Conservation (phyloP, 2,113 vertebrate species). For the Otis tarda region DNA sequence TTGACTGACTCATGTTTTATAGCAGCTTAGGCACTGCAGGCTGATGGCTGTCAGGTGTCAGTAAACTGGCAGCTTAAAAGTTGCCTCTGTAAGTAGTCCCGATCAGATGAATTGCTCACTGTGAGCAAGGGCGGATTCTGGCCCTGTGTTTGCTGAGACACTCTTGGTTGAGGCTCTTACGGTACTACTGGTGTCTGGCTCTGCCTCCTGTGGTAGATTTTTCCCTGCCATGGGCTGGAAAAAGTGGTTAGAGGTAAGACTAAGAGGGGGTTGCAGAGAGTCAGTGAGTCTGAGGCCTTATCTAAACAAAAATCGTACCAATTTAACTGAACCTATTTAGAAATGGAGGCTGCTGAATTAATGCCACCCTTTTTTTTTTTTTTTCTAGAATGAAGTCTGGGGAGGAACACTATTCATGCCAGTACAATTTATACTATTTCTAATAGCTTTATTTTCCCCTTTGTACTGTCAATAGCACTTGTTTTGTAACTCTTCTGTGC, state of each 20-base stretch:
- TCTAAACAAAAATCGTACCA: slow-evolving; percentile 57
- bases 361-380: background rate
- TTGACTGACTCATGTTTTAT: slow-evolving; percentile 56
- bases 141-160: slow-evolving; percentile 48
- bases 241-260: slow-evolving; percentile 70
- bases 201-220: slow-evolving; percentile 64
- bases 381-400: background rate
- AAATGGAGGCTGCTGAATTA: slow-evolving; percentile 18
- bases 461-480: slow-evolving; percentile 32
- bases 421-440: slow-evolving; percentile 27
- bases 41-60: slow-evolving; percentile 54
- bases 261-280: slow-evolving; percentile 59
- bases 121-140: slow-evolving; percentile 51
- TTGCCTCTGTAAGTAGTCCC: slow-evolving; percentile 16
- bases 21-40: background rate
- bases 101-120: slow-evolving; percentile 55
- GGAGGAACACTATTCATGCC: slow-evolving; percentile 22
- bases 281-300: slow-evolving; percentile 66
- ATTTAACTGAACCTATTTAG: slow-evolving; percentile 49
- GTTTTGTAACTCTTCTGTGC: slow-evolving; percentile 47
- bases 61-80: slow-evolving; percentile 15
- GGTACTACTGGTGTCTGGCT: slow-evolving; percentile 65
- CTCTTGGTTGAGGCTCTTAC: slow-evolving; percentile 25
- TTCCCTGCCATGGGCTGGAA: slow-evolving; percentile 61
- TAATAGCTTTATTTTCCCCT: slow-evolving; percentile 1